Conservation (phyloP, 2,113 vertebrate genomes). For the Alaudala cheleensis region DNA sequence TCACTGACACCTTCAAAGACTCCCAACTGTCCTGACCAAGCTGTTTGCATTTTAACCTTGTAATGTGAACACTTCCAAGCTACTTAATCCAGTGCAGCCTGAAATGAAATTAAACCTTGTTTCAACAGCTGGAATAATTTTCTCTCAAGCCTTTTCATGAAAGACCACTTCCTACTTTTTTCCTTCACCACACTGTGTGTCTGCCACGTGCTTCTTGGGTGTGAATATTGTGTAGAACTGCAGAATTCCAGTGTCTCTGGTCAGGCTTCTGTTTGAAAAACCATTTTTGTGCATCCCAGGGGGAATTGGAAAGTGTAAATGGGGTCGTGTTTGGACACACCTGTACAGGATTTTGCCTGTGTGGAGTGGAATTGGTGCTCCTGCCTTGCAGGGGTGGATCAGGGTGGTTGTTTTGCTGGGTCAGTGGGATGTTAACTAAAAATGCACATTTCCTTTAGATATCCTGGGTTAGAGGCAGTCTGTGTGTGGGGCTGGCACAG, state of each 20-base stretch:
- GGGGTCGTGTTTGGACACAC: not conserved
- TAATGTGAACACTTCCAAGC: not conserved
- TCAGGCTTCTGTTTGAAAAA: not conserved
- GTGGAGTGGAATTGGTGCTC: not conserved
- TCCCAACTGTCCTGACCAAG: not conserved
- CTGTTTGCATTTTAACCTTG: not conserved
- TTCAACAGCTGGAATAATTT: not conserved
- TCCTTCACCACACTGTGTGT: not conserved
- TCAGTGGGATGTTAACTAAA: not conserved
- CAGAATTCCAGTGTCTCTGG: not conserved
- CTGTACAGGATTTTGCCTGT: not conserved
- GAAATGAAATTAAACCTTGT: not conserved
- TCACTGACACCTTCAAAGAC: not conserved
- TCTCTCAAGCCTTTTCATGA: not conserved
- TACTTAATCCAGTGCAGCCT: not conserved
- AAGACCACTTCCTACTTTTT: not conserved
- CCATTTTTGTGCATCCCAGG: not conserved
- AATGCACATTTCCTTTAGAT: not conserved
- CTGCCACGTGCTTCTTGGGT: not conserved
- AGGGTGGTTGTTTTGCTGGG: not conserved
- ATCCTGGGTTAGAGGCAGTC: fast-evolving
- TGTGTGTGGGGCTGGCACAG: not conserved
- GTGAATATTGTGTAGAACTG: not conserved
- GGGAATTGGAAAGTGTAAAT: not conserved
- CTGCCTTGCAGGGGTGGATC: not conserved